Percentiles rank a stretch among this genome's conserved stretches.
These are phyloP conservation scores for Thereva unica DNA, from an alignment of 2,888 invertebrate species.

Conservation along the genomic window DNA sequence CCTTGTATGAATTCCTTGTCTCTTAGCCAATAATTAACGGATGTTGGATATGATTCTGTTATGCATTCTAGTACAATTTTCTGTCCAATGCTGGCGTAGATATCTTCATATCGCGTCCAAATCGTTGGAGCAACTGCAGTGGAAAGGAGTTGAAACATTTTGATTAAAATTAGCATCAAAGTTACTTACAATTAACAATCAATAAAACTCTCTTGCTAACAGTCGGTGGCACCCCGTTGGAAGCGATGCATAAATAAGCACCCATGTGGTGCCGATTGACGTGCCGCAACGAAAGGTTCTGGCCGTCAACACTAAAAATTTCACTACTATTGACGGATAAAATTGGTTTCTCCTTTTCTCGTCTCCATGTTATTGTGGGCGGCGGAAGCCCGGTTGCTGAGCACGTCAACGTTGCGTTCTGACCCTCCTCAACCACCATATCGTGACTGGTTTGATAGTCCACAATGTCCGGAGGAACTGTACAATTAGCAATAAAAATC, in stretches of 20 bases:
- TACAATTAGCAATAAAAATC: constrained; percentile 45
- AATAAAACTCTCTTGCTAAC: constrained; percentile 56
- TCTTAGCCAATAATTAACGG: constrained; percentile 56
- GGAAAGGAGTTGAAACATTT: constrained; percentile 14
- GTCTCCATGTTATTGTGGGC: constrained; percentile 85
- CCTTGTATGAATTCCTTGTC: constrained; percentile 55
- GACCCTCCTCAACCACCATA: constrained; percentile 82
- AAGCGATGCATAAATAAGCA: constrained; percentile 56
- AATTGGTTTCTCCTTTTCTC: constrained; percentile 74
- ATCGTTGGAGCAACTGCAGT: constrained; percentile 54
- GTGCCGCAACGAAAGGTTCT: constrained; percentile 52
- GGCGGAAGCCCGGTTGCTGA: constrained; percentile 85
- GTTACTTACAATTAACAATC: constrained; percentile 54
- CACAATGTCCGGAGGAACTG: constrained; percentile 85
- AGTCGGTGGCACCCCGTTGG: constrained; percentile 58
- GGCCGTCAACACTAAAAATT: constrained; percentile 53
- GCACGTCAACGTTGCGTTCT: constrained; percentile 83
- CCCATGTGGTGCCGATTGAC: constrained; percentile 54
- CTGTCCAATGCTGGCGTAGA: constrained; percentile 54
- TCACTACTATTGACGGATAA: constrained; percentile 46
- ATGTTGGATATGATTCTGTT: constrained; percentile 55
- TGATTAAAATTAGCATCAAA: neutral
- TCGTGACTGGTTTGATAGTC: constrained; percentile 86
- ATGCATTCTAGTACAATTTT: constrained; percentile 55
- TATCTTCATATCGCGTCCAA: constrained; percentile 53